A percentile compares a stretch with the other conserved stretches of the same genome.
phyloP scores from a whole-genome alignment of 2,888 invertebrate genomes.

The Euzetes globulus region DNA sequence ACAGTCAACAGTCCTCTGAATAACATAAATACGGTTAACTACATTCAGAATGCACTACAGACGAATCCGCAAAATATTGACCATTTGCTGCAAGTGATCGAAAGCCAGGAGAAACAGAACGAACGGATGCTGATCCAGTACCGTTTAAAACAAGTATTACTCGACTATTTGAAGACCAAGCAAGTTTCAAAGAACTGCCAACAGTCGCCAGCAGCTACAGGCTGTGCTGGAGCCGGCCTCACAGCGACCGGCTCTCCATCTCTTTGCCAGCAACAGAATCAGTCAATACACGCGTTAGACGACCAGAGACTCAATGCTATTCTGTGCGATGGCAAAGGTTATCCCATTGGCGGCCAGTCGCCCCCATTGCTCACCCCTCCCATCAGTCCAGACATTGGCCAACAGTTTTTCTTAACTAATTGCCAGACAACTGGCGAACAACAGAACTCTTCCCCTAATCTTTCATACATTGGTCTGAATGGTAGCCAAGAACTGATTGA shows the following conservation, averaged over 20 bases:
- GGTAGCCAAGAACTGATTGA: not conserved
- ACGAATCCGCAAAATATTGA: not conserved
- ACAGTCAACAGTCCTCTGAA: not conserved
- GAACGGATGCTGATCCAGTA: not conserved
- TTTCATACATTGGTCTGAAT: not conserved
- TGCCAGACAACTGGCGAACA: not conserved
- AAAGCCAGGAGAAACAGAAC: slow-evolving; percentile 11
- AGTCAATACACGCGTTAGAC: not conserved
- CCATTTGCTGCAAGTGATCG: not conserved
- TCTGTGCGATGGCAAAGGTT: not conserved
- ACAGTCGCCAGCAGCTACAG: not conserved
- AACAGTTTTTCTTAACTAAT: not conserved
- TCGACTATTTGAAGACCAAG: slow-evolving; percentile 9
- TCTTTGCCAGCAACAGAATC: not conserved
- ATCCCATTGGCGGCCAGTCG: not conserved
- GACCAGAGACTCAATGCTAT: not conserved
- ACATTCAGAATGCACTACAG: not conserved
- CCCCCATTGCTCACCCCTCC: not conserved
- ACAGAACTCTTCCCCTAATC: not conserved
- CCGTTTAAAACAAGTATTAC: not conserved
- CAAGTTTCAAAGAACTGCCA: not conserved
- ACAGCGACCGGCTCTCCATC: not conserved
- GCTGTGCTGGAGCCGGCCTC: not conserved
- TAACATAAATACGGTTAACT: not conserved
- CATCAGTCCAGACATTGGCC: not conserved